Base-by-base conservation (phyloP, 2,888 invertebrate species). In the Clanis bilineata region DNA sequence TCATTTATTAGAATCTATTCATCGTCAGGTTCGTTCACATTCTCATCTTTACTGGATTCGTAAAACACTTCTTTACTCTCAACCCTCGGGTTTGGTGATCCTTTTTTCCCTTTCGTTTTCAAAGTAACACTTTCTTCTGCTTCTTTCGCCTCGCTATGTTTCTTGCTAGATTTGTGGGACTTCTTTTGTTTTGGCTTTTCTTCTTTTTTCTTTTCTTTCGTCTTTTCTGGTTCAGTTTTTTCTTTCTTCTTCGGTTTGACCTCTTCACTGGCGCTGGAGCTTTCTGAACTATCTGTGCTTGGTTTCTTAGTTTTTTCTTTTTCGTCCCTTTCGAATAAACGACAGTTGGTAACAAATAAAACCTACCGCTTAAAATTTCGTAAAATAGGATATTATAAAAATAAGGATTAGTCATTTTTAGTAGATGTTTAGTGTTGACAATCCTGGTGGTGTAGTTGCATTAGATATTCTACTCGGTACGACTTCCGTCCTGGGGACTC, bases 41-140 rank as follows among this genome's bases (percentile, higher is more conserved):
- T 83, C 1, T 88, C 88, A 21, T 90, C 90, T 28, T 76, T 72
- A 67, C 88, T 90, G n/a, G 90, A 90, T 62, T 88, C 86, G 38
- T 89, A 90, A 45, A 84, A 80, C 0, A 77, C 74, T 3, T 80
- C 80, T 5, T 36, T 44, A 7, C 64, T 69, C n/a, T 60, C 69
- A 18, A 56, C 45, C 23, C 66, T 65, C 9, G 51, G 51, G 10
- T 32, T 3, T 18, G 32, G 10, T 32, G 51, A 15, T 10, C 32
- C 51, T 18, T 51, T 32, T 32, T 32, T 18, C 10, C 18, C 32
- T 10, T 51, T 32, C 18, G 28, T 10, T 51, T 51, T 51, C 3
- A 9, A 4, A 1, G 28, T 51, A 10, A 4, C 18, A 59, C 63
- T 61, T n/a, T 64, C 61, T 3, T 60, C 65, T 43, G 61, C 43